Conservation (phyloP, 2,113 vertebrate genomes). For the Otolemur garnettii region DNA sequence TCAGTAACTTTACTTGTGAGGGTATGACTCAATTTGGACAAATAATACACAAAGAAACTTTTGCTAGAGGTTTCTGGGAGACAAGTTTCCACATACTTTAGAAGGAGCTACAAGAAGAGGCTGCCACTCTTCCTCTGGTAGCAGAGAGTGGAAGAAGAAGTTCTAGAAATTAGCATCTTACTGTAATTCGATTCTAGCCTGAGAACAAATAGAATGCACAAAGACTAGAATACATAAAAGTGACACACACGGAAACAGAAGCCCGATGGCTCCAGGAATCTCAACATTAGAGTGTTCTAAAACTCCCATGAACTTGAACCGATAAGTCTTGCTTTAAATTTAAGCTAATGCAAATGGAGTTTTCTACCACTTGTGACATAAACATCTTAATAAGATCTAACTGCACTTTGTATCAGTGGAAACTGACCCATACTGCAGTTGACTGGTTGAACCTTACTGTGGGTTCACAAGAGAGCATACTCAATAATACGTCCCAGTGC, state of each 20-base stretch:
- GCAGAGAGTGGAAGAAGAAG: not conserved
- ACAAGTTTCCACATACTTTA: not conserved
- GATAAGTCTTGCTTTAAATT: not conserved
- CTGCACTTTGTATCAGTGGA: not conserved
- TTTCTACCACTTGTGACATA: not conserved
- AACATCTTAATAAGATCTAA: not conserved
- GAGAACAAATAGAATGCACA: not conserved
- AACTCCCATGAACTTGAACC: not conserved
- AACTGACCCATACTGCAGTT: not conserved
- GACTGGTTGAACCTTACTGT: not conserved
- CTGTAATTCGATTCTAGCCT: not conserved
- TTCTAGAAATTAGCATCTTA: not conserved
- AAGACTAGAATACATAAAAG: not conserved
- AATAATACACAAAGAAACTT: not conserved
- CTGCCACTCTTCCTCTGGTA: not conserved
- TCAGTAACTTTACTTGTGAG: not conserved
- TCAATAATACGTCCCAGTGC: not conserved
- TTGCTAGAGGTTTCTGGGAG: not conserved
- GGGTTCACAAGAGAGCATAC: not conserved
- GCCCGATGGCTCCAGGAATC: not conserved
- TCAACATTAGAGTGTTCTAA: not conserved
- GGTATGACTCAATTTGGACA: not conserved
- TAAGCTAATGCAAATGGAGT: not conserved
- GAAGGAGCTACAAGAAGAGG: not conserved
- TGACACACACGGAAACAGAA: not conserved